Evolutionary conservation across 2,797 vertebrate species (phyloP).

Genomic region (Acestrorhynchus altus): DNA sequence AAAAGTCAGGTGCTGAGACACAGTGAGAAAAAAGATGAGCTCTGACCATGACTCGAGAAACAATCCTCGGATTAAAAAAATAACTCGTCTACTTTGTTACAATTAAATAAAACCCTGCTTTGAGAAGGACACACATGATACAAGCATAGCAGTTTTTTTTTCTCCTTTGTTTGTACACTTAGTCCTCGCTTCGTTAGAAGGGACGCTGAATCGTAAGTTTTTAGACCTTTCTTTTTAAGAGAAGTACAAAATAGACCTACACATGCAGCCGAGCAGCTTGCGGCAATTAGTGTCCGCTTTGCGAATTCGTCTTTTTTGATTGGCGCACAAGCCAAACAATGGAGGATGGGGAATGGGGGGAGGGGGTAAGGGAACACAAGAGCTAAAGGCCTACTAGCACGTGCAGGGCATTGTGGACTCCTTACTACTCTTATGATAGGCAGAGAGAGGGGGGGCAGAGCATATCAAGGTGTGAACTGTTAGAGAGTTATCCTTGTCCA

Average conservation of each 20-base stretch:
- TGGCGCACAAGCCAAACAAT: slow-evolving; percentile 26
- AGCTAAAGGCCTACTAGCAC: slow-evolving; percentile 65
- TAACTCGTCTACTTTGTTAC: slow-evolving; percentile 57
- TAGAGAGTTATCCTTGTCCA: slow-evolving; percentile 22
- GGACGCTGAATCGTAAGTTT: slow-evolving; percentile 43
- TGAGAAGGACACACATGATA: slow-evolving; percentile 56
- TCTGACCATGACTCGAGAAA: slow-evolving; percentile 12
- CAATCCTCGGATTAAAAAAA: slow-evolving; percentile 39
- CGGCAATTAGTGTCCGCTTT: slow-evolving; percentile 56
- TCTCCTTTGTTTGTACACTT: slow-evolving; percentile 45
- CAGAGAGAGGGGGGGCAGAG: not conserved
- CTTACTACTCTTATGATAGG: slow-evolving; percentile 17
- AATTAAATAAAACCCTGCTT: slow-evolving; percentile 71
- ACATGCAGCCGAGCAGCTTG: slow-evolving; percentile 39
- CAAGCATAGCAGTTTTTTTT: slow-evolving; percentile 64
- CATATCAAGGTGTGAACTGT: not conserved
- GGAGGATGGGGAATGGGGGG: slow-evolving; percentile 59
- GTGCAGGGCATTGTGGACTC: slow-evolving; percentile 72
- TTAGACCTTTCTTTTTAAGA: slow-evolving; percentile 32
- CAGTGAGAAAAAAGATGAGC: slow-evolving; percentile 65
- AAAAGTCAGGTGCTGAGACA: slow-evolving; percentile 74
- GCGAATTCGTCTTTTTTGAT: slow-evolving; percentile 49
- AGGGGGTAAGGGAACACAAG: slow-evolving; percentile 63
- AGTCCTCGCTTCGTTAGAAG: slow-evolving; percentile 70
- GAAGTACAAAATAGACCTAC: slow-evolving; percentile 41